Evolutionary conservation across 2,888 invertebrate genomes (phyloP).

Genomic region (Conus canariensis): DNA sequence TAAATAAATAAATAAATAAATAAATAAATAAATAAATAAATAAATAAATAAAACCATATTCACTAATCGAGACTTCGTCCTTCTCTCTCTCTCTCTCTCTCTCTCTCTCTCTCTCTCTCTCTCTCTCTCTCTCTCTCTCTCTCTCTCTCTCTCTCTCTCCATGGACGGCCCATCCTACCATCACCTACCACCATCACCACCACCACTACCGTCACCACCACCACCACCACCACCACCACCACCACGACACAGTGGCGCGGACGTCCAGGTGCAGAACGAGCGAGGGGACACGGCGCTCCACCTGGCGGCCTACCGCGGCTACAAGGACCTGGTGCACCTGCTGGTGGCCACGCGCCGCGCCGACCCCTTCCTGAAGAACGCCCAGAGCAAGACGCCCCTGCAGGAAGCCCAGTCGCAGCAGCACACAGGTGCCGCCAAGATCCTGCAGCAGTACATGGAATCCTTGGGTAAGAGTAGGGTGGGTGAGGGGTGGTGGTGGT

Average conservation of each 20-base stretch:
- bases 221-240: neutral
- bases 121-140: slow-evolving; percentile 9
- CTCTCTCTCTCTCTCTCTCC: slow-evolving; percentile 9
- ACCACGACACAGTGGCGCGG: slow-evolving; percentile 56
- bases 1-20: too few species aligned
- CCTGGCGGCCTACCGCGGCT: slow-evolving; percentile 63
- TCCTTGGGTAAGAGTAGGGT: neutral
- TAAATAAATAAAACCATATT: too few species aligned
- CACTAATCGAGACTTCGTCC: too few species aligned
- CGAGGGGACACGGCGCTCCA: slow-evolving; percentile 69
- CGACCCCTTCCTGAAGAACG: slow-evolving; percentile 59
- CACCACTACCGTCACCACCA: neutral
- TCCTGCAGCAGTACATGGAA: slow-evolving; percentile 51
- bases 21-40: too few species aligned
- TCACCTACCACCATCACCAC: neutral
- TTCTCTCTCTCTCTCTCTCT: neutral
- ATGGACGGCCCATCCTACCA: neutral
- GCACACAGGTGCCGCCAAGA: slow-evolving; percentile 51
- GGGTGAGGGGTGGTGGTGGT: neutral
- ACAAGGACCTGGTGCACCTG: slow-evolving; percentile 56
- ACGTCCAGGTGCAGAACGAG: slow-evolving; percentile 60
- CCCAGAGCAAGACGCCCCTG: slow-evolving; percentile 60
- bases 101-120: neutral
- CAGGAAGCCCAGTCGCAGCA: slow-evolving; percentile 63
- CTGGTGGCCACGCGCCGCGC: slow-evolving; percentile 54